Evolutionary conservation across 2,888 invertebrate species (phyloP), one percentile per base, ranked within the genome.

Genomic region (Himalopsyche tibetana): DNA sequence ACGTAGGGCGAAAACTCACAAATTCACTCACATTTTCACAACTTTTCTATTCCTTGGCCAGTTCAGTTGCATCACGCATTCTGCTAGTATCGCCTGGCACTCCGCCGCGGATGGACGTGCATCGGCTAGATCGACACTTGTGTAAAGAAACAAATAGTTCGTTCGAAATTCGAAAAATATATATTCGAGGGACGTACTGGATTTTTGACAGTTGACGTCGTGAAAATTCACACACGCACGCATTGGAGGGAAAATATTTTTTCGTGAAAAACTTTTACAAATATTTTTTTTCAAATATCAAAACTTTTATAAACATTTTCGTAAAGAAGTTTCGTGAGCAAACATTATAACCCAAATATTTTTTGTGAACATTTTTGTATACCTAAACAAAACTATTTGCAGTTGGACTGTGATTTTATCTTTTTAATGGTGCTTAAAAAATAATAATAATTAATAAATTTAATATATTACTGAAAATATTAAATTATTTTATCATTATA

Each of bases 31-130:
- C 74, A 74, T 74, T 74, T 74, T 74, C 74, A 74, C 74, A 74
- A 74, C 74, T 74, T 74, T 74, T 74, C 74, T 74, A 74, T 74
- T 74, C 74, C 74, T 28, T 38, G 74, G 74, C 74, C 83, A 82
- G 83, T 87, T 55, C 51, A 56, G 87, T 87, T 87, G 87, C 87
- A 87, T 87, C 87, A 87, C 80, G 87, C 40, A 80, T 80, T 74
- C 55, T 81, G 85, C 85, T 82, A 88, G 88, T 88, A 15, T 81
- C 55, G 86, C 88, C 86, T 83, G 63, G 88, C 82, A 74, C 63
- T 84, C 55, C 86, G 86, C 45, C 84, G 85, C 84, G 86, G 40
- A 19, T 82, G 82, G 86, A 82, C 86, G 86, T 51, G 51, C 17
- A 28, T 42, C 17, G 51, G 74, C 74, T 74, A 36, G 74, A 38